Evolutionary conservation across 2,888 invertebrate species (phyloP).

Genomic region (Amiota communis): DNA sequence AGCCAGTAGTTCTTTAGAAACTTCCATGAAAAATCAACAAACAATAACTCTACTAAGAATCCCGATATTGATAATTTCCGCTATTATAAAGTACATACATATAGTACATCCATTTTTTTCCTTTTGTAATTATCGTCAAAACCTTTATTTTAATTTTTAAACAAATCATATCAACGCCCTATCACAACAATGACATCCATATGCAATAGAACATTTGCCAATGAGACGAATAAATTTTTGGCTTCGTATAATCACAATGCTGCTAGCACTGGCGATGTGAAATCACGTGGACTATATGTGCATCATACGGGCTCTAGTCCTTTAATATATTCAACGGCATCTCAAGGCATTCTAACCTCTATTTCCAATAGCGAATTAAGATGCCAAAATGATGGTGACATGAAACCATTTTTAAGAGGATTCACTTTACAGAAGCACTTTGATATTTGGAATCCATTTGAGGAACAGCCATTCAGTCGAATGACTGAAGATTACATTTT

Average conservation of each 20-base stretch:
- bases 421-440: constrained; percentile 65
- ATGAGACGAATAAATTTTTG: constrained; percentile 83
- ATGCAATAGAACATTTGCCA: constrained; percentile 80
- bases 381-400: constrained; percentile 46
- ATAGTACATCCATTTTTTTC: not conserved
- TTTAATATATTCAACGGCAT: constrained; percentile 59
- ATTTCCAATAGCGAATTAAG: constrained; percentile 70
- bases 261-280: constrained; percentile 55
- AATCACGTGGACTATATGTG: constrained; percentile 30
- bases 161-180: constrained; percentile 26
- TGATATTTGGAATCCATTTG: constrained; percentile 90
- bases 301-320: constrained; percentile 67
- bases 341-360: constrained; percentile 56
- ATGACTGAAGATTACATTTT: constrained; percentile 87
- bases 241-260: constrained; percentile 80
- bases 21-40: not conserved
- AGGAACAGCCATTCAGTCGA: constrained; percentile 82
- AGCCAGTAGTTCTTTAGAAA: constrained; percentile 35
- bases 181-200: constrained; percentile 14
- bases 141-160: constrained; percentile 20
- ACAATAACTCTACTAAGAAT: not conserved
- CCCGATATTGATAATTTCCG: constrained; percentile 30
- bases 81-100: constrained; percentile 27
- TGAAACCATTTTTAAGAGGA: no score
- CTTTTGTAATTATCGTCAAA: constrained; percentile 33